Percentiles rank a stretch among this genome's conserved stretches.
Conservation (phyloP, 2,797 vertebrate species). For the Garrulus glandarius region DNA sequence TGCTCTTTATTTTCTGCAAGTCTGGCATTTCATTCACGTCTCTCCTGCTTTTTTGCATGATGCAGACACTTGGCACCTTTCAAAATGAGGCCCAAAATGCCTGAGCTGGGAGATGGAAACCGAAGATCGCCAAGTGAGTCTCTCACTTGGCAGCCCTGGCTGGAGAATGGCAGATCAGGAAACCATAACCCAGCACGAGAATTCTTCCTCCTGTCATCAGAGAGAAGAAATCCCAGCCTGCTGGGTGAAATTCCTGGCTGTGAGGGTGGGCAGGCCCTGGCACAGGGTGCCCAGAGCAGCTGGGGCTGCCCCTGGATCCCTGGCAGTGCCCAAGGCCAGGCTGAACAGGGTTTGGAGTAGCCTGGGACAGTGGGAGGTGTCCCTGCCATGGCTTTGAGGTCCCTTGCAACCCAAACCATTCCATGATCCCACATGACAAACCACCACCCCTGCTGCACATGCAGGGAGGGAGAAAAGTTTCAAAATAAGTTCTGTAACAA, state of each 20-base stretch:
- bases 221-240: neutral
- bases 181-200: neutral
- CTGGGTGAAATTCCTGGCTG: neutral
- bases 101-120: neutral
- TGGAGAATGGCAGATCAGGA: fast-evolving
- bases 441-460: fast-evolving
- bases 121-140: neutral
- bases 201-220: neutral
- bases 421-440: neutral
- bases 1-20: neutral
- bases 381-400: neutral
- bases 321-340: neutral
- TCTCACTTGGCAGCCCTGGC: neutral
- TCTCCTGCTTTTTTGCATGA: neutral
- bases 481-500: neutral
- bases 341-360: neutral
- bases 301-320: neutral
- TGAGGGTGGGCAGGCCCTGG: neutral
- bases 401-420: neutral
- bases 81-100: neutral
- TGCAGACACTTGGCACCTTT: neutral
- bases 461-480: neutral
- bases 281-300: fast-evolving
- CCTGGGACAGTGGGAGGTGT: fast-evolving
- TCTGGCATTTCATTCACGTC: neutral